Conservation (phyloP, 2,888 invertebrate genomes). For the Petrolisthes manimaculis region DNA sequence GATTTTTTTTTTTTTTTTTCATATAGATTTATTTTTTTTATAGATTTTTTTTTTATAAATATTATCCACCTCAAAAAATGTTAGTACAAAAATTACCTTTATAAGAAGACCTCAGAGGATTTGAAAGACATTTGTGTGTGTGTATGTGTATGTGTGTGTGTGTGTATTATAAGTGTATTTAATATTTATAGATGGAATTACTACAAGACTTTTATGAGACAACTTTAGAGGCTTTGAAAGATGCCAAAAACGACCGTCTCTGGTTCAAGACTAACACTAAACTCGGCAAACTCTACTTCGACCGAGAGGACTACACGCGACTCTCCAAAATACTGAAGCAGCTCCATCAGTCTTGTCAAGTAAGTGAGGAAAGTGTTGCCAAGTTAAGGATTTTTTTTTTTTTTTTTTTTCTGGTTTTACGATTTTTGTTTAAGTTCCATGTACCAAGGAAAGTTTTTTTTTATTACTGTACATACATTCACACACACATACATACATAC, state of each 20-base stretch:
- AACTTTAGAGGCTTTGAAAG: slow-evolving; percentile 91
- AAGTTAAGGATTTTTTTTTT: background rate
- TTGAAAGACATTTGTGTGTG: background rate
- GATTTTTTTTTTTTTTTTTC: background rate
- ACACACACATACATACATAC: too few species aligned
- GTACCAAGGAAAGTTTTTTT: background rate
- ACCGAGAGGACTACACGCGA: slow-evolving; percentile 93
- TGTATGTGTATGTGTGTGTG: background rate
- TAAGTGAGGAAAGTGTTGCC: slow-evolving; percentile 69
- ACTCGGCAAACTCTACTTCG: slow-evolving; percentile 97
- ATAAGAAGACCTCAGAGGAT: background rate
- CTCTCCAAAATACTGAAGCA: slow-evolving; percentile 97
- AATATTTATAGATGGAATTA: slow-evolving; percentile 84
- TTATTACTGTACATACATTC: too few species aligned
- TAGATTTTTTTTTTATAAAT: background rate
- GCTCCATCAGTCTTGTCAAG: slow-evolving; percentile 96
- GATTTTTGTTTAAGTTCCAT: background rate
- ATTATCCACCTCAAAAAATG: slow-evolving; percentile 98
- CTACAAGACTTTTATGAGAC: slow-evolving; percentile 99
- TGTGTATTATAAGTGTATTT: background rate
- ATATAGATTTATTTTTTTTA: background rate
- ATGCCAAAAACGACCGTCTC: slow-evolving; percentile 97
- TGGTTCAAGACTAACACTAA: slow-evolving; percentile 99
- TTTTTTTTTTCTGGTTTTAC: background rate
- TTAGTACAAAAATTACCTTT: slow-evolving; percentile 73